phyloP scores from a whole-genome alignment of 1,140 invertebrate genomes.

The Drosophila pectinifera region DNA sequence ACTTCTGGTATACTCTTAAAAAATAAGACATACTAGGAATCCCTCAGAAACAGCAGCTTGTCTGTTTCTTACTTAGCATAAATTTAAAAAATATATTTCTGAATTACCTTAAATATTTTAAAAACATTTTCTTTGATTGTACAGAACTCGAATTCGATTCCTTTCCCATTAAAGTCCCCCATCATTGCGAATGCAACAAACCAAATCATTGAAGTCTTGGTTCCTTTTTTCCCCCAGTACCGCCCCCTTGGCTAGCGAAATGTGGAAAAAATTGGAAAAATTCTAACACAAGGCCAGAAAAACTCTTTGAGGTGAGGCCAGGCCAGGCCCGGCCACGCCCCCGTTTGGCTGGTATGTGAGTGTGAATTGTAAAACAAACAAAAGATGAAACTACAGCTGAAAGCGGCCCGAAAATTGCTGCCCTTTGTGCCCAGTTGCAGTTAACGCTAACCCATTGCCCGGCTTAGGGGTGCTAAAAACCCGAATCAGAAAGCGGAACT shows the following conservation, averaged over 20 bases:
- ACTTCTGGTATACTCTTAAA: too few relatives aligned
- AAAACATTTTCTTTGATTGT: not conserved
- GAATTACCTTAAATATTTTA: too few relatives aligned
- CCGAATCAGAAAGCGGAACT: slow-evolving; percentile 55
- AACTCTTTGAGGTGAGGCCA: slow-evolving; percentile 65
- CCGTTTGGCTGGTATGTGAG: slow-evolving; percentile 12
- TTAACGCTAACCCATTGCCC: slow-evolving; percentile 34
- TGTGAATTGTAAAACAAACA: slow-evolving; percentile 61
- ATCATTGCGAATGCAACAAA: slow-evolving; percentile 36
- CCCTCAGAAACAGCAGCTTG: too few relatives aligned
- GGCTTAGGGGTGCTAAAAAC: slow-evolving; percentile 20
- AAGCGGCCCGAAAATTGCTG: slow-evolving; percentile 59
- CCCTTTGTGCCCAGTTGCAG: slow-evolving; percentile 67
- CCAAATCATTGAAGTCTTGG: slow-evolving; percentile 39
- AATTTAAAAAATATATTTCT: too few relatives aligned
- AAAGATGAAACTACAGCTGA: slow-evolving; percentile 74
- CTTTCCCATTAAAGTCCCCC: not conserved
- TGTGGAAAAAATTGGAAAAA: slow-evolving; percentile 29
- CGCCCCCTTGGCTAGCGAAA: slow-evolving; percentile 2
- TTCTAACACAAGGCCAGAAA: slow-evolving; percentile 60
- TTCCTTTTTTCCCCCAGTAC: not conserved
- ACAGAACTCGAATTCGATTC: too few relatives aligned
- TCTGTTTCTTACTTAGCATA: too few relatives aligned
- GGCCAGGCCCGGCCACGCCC: slow-evolving; percentile 19
- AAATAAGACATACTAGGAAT: too few relatives aligned